These are phyloP conservation scores for Drosophila ercepeae DNA, from an alignment of 1,140 invertebrate genomes.

Conservation along the genomic window DNA sequence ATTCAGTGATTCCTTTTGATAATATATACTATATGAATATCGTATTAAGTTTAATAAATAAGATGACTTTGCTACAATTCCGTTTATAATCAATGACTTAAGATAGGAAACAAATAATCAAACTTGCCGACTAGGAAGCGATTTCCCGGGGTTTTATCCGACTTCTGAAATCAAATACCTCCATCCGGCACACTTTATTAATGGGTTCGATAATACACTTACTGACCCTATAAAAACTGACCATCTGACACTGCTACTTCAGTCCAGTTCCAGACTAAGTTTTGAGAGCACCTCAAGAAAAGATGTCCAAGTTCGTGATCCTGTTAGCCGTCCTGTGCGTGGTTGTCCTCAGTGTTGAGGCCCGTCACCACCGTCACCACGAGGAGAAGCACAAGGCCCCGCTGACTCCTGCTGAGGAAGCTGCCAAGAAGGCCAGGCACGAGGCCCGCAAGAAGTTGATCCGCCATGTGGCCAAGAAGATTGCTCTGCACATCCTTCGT, in stretches of 20 bases:
- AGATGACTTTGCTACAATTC: too few species aligned
- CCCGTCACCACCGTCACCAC: neutral
- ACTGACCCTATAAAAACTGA: neutral
- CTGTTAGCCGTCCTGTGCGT: neutral
- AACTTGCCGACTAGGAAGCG: too few species aligned
- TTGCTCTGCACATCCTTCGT: neutral
- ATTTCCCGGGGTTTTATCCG: too few species aligned
- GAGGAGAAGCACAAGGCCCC: neutral
- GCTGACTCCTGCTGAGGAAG: neutral
- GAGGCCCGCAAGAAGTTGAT: neutral
- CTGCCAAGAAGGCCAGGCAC: neutral
- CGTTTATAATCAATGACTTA: too few species aligned
- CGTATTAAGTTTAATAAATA: too few species aligned
- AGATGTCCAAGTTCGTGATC: slow-evolving; percentile 4
- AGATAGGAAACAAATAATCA: too few species aligned
- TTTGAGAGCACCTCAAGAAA: neutral
- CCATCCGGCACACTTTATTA: neutral
- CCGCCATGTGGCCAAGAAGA: neutral
- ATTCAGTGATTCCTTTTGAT: too few species aligned
- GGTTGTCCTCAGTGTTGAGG: neutral
- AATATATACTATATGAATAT: too few species aligned
- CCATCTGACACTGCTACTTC: neutral
- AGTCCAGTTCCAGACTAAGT: neutral
- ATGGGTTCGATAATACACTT: neutral
- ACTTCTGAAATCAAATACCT: too few species aligned